Base-by-base conservation (phyloP, 2,113 vertebrate genomes). In the Orycteropus afer region DNA sequence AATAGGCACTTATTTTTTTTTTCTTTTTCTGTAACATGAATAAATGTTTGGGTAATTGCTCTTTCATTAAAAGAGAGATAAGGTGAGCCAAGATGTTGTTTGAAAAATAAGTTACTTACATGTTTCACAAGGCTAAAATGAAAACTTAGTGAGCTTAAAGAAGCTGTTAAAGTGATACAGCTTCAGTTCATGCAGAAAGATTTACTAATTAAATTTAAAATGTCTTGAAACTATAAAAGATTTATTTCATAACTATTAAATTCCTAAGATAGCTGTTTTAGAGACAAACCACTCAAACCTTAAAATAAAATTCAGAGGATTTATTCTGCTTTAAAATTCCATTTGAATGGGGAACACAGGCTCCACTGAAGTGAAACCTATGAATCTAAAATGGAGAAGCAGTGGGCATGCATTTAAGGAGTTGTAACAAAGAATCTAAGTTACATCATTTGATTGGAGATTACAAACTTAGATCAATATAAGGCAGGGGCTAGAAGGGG, bases 151-250 rank as follows among this genome's bases (percentile, higher is more conserved):
- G 14, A 49, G 22, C 29, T 92, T 92, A 59, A 92, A 84, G 22
- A 37, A 94, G 51, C 76, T 78, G 40, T 67, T 94, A 65, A 77
- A 93, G 93, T 86, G 34, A 89, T 47, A 78, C 20, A 86, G 12
- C 49, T 89, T 90, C 15, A 2, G 47, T 25, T 87, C 34, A 71
- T 77, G 83, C 17, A 63, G 67, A 65, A 90, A 84, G 32, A 90
- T 77, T 94, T 87, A 71, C 49, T 95, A 90, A 90, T 96, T 83
- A 93, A 86, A 84, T 67, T 55, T 85, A 81, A 95, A 90, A 27
- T 65, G 55, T 22, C 59, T 86, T 85, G 47, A 81, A 97, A 96
- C 51, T 55, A 53, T 92, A 92, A 93, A 84, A 73, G 47, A 94
- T 71, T 81, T 93, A 90, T 86, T 69, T 88, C 27, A 57, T 89